A percentile compares a stretch with the other conserved stretches of the same genome.
These are phyloP conservation scores for Pachyramphus minor DNA, from an alignment of 2,113 vertebrate genomes.

Conservation along the genomic window DNA sequence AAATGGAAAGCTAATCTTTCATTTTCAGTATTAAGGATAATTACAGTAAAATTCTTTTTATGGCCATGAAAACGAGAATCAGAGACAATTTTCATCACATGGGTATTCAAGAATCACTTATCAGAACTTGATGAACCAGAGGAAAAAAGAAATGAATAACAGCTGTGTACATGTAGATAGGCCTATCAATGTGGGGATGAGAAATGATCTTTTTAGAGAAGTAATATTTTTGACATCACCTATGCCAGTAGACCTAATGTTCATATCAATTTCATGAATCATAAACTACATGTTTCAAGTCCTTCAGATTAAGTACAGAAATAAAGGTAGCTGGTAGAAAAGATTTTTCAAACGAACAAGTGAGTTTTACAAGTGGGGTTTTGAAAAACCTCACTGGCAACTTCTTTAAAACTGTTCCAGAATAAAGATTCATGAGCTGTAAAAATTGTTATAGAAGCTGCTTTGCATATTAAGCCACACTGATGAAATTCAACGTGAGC, in stretches of 20 bases:
- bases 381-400: background rate
- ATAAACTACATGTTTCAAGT: background rate
- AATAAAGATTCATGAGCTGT: constrained; percentile 11
- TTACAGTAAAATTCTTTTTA: constrained; percentile 1
- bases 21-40: constrained; percentile 1
- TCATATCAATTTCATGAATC: constrained; percentile 6
- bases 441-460: background rate
- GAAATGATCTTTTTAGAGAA: background rate
- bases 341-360: background rate
- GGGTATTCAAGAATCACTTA: background rate
- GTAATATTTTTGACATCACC: background rate
- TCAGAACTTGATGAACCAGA: constrained; percentile 14
- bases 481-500: background rate
- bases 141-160: background rate
- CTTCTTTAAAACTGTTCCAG: constrained; percentile 1
- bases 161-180: background rate
- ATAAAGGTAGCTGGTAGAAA: constrained; percentile 1
- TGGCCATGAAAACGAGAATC: background rate
- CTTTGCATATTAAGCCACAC: background rate
- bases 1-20: background rate
- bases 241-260: background rate
- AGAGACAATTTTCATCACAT: constrained; percentile 6
- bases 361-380: background rate
- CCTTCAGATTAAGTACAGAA: constrained; percentile 11
- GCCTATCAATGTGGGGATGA: background rate